Percentiles rank a stretch among this genome's conserved stretches.
Evolutionary conservation across 2,888 invertebrate species (phyloP).

Genomic region (Pammene aurita): DNA sequence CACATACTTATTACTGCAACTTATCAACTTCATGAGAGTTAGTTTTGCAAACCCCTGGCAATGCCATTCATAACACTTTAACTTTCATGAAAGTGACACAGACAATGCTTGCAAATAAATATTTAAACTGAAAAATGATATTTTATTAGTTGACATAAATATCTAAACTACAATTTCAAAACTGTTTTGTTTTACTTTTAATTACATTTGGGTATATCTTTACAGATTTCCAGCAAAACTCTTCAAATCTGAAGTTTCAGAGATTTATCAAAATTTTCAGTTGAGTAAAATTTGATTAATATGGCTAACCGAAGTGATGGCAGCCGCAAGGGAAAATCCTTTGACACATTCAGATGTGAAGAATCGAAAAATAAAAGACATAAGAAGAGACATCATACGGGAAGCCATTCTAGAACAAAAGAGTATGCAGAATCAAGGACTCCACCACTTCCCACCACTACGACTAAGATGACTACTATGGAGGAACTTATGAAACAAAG

Average conservation of each 20-base stretch:
- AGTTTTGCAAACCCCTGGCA: conserved; percentile 36
- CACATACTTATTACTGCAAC: conserved; percentile 58
- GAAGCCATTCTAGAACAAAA: conserved; percentile 48
- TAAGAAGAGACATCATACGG: conserved; percentile 53
- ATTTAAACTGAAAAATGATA: conserved; percentile 31
- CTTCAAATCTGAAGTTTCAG: conserved; percentile 37
- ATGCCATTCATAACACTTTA: conserved; percentile 32
- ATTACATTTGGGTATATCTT: conserved; percentile 53
- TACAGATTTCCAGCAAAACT: conserved; percentile 59
- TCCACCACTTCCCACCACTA: conserved; percentile 67
- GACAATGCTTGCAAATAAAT: conserved; percentile 46
- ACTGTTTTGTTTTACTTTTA: conserved; percentile 8
- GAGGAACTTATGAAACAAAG: conserved; percentile 70
- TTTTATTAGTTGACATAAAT: conserved; percentile 42
- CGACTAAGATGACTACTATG: conserved; percentile 60
- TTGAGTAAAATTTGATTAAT: conserved; percentile 38
- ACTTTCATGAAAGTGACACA: conserved; percentile 50
- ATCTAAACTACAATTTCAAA: conserved; percentile 1
- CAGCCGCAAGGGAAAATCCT: conserved; percentile 55
- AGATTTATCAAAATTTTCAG: conserved; percentile 10
- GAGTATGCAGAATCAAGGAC: conserved; percentile 62
- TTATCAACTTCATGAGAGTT: conserved; percentile 69
- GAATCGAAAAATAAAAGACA: conserved; percentile 53
- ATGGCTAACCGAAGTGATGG: conserved; percentile 62
- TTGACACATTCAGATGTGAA: conserved; percentile 54